A percentile compares a stretch with the other conserved stretches of the same genome.
Evolutionary conservation across 2,888 invertebrate species (phyloP).

Genomic region (Aphidius colemani): DNA sequence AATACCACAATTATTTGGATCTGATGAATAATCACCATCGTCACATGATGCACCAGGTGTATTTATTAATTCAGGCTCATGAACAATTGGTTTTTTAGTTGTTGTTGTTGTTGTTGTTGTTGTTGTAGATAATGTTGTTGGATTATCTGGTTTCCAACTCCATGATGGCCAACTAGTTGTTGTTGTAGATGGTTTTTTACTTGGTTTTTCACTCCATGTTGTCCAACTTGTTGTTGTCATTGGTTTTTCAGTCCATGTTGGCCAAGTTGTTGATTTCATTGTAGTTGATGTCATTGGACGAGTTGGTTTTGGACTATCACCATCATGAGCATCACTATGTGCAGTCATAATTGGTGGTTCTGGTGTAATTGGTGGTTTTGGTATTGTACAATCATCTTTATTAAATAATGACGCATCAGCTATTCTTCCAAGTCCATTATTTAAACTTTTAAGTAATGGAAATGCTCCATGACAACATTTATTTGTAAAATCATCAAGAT

Average conservation of each 20-base stretch:
- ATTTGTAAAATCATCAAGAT: conserved; percentile 86
- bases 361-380: conserved; percentile 75
- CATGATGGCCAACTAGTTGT: conserved; percentile 50
- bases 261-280: conserved; percentile 49
- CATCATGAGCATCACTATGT: conserved; percentile 65
- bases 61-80: conserved; percentile 52
- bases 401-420: conserved; percentile 61
- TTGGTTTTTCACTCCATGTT: conserved; percentile 49
- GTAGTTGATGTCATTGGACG: conserved; percentile 44
- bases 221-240: conserved; percentile 50
- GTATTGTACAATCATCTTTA: conserved; percentile 70
- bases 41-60: conserved; percentile 52
- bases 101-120: conserved; percentile 51
- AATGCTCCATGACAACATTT: conserved; percentile 80
- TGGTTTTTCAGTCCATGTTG: conserved; percentile 48
- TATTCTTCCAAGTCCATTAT: conserved; percentile 72
- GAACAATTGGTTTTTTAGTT: conserved; percentile 61
- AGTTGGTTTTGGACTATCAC: conserved; percentile 38
- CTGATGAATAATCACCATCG: conserved; percentile 63
- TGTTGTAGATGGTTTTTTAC: conserved; percentile 33
- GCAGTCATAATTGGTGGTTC: conserved; percentile 77
- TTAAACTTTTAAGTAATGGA: conserved; percentile 77
- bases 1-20: conserved; percentile 73
- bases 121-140: conserved; percentile 42
- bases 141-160: conserved; percentile 42